These are phyloP conservation scores for Dicroscelio sp. DNA, from an alignment of 2,888 invertebrate species.

Conservation along the genomic window DNA sequence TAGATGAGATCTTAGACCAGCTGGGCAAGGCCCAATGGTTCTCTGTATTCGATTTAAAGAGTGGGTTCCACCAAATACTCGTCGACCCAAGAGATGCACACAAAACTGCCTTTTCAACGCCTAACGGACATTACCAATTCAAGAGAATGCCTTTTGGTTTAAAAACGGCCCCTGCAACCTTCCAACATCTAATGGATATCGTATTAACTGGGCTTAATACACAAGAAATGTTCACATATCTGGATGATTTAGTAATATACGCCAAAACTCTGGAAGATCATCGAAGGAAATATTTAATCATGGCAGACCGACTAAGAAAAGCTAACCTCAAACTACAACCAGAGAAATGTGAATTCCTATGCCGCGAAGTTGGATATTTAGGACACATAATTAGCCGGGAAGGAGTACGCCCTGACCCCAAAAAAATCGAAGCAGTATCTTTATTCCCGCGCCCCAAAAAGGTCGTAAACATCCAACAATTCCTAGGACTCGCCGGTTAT, in stretches of 20 bases:
- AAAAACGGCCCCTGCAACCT: not conserved
- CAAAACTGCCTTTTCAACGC: no score
- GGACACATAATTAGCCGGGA: conserved; percentile 67
- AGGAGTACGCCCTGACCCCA: conserved; percentile 86
- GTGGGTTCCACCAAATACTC: no score
- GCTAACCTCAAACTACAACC: conserved; percentile 26
- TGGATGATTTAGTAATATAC: not conserved
- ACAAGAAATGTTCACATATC: conserved; percentile 13
- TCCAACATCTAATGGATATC: not conserved
- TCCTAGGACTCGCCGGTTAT: conserved; percentile 86
- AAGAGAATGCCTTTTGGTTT: not conserved
- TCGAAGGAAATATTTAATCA: conserved; percentile 3
- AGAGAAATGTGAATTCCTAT: no score
- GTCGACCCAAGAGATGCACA: no score
- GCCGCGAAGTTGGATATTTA: conserved; percentile 80
- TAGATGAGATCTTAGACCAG: no score
- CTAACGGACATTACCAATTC: conserved; percentile 3
- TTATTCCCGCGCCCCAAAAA: conserved; percentile 78
- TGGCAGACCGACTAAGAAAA: not conserved
- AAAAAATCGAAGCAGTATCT: conserved; percentile 76
- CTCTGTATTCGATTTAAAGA: no score
- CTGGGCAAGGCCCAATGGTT: no score
- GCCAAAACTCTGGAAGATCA: conserved; percentile 16
- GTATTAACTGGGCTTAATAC: not conserved
- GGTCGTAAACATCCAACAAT: no score